These are phyloP conservation scores for Platycheirus albimanus DNA, from an alignment of 2,888 invertebrate genomes.

Conservation along the genomic window DNA sequence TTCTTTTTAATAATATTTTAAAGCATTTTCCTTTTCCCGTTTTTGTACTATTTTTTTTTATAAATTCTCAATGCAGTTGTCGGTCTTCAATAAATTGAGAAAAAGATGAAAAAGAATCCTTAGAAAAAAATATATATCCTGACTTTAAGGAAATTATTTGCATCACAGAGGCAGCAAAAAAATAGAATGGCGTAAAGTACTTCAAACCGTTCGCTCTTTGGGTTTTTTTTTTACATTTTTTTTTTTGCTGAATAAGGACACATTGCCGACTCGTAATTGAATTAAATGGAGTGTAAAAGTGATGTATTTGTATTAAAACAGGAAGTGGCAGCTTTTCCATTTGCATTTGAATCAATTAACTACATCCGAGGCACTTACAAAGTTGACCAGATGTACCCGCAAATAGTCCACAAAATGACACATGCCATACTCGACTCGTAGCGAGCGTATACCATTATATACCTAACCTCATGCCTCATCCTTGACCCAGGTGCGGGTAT, in stretches of 20 bases:
- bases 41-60: too few relatives aligned
- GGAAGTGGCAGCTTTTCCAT: not conserved
- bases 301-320: not conserved
- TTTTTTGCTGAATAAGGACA: not conserved
- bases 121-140: not conserved
- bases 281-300: constrained; percentile 11
- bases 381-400: not conserved
- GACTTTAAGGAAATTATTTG: not conserved
- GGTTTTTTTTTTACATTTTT: too few relatives aligned
- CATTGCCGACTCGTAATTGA: not conserved
- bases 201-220: too few relatives aligned
- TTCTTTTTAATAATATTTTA: too few relatives aligned
- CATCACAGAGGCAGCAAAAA: too few relatives aligned
- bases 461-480: too few relatives aligned
- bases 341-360: constrained; percentile 2
- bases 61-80: too few relatives aligned
- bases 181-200: too few relatives aligned
- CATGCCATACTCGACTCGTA: too few relatives aligned
- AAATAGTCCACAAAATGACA: constrained; percentile 1
- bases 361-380: not conserved
- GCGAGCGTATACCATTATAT: too few relatives aligned
- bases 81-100: too few relatives aligned
- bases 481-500: not conserved
- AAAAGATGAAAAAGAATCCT: constrained; percentile 1
- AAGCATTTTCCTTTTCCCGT: too few relatives aligned